Evolutionary conservation across 2,113 vertebrate species (phyloP), one percentile per base, ranked within the genome.

Genomic region (Centropus bengalensis): DNA sequence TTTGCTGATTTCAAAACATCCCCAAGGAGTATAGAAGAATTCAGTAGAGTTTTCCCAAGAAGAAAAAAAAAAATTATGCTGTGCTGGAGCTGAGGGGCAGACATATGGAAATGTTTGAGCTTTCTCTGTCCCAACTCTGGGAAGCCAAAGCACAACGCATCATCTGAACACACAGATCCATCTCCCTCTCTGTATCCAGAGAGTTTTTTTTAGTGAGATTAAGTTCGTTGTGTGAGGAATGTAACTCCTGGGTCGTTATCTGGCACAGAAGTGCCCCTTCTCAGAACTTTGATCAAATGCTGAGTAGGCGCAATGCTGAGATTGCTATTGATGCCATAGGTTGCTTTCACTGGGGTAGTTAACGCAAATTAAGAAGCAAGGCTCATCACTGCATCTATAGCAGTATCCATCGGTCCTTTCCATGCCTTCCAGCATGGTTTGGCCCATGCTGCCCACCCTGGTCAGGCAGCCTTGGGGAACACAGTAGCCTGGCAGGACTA

Each of bases 11-110:
- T 95, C 55, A 70, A 93, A 91, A 80, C 21, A 30, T 91, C 94
- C 87, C 89, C 32, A 88, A 92, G 92, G 92, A 92, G 52, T 71
- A 83, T 60, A 54, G 68, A 88, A 95, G 60, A 94, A 93, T 91
- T 95, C 12, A 1, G 26, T 27, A 47, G 83, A 84, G 10, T 82
- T 94, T 92, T 92, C 70, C 47, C 77, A 82, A 87, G 58, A 49
- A 84, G 5, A 4, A 44, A n/a, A n/a, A 49, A 58, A 33, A 23
- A 4, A 67, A 8, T 76, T 6, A 32, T 62, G 30, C 36, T 73
- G 14, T 55, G 33, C 24, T 89, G 58, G 40, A 80, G 26, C 45
- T 73, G 36, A 76, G 58, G 51, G 58, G 82, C 9, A 62, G 49
- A 54, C 58, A 38, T 14, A 68, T 2, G 8, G 49, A 56, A 84